Evolutionary conservation across 2,797 vertebrate genomes (phyloP).

Genomic region (Rousettus madagascariensis): DNA sequence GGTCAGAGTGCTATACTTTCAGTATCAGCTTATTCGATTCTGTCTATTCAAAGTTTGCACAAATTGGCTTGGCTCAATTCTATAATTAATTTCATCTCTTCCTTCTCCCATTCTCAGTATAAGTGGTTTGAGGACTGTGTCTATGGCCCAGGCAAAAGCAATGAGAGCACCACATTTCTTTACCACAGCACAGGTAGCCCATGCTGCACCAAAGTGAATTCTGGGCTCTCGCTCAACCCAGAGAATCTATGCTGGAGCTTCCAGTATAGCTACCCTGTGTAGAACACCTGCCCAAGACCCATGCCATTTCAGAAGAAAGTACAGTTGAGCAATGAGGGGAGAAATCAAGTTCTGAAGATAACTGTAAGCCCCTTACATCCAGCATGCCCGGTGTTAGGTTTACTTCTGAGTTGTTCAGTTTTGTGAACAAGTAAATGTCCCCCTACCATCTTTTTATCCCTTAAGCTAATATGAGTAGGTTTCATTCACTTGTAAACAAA

Average conservation of each 20-base stretch:
- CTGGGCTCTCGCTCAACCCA: background rate
- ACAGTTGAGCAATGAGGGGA: background rate
- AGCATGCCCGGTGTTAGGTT: background rate
- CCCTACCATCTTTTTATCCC: background rate
- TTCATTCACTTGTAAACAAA: background rate
- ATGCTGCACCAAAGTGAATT: background rate
- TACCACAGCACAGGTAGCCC: background rate
- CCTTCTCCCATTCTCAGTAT: background rate
- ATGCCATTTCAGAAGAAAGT: background rate
- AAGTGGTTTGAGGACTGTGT: background rate
- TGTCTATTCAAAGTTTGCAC: background rate
- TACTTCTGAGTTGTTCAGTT: background rate
- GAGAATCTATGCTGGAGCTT: background rate
- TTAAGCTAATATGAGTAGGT: background rate
- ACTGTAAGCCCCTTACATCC: background rate
- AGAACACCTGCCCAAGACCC: background rate
- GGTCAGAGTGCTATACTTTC: slow-evolving; percentile 52
- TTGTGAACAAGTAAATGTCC: background rate
- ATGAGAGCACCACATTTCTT: background rate
- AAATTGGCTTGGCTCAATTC: background rate
- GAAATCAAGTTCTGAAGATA: background rate
- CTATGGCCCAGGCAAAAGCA: background rate
- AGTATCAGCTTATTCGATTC: background rate
- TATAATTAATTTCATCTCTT: slow-evolving; percentile 19
- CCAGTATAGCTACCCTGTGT: background rate